Percentiles rank a stretch among this genome's conserved stretches.
These are phyloP conservation scores for Epinotia nisella DNA, from an alignment of 2,888 invertebrate species.

Conservation along the genomic window DNA sequence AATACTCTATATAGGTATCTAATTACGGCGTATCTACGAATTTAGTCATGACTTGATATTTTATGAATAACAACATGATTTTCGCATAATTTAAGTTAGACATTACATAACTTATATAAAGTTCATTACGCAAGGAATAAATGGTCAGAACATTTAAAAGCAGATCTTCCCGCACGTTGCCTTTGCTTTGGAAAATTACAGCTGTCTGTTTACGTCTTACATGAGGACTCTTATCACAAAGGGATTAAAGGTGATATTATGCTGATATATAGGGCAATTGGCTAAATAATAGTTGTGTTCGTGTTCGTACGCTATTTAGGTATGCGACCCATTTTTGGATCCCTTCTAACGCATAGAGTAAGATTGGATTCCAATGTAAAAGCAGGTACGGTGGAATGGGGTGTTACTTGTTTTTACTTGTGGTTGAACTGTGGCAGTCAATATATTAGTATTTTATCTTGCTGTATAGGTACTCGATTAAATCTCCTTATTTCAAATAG, in stretches of 20 bases:
- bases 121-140: not conserved
- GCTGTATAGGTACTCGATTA: too few species aligned
- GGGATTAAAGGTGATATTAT: conserved; percentile 25
- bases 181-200: conserved; percentile 23
- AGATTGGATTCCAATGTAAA: too few species aligned
- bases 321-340: not conserved
- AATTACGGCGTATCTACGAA: too few species aligned
- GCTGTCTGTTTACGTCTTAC: conserved; percentile 15
- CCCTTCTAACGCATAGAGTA: not conserved
- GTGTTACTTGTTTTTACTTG: too few species aligned
- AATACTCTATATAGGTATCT: too few species aligned
- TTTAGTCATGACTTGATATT: too few species aligned
- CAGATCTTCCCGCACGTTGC: not conserved
- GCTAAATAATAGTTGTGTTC: not conserved
- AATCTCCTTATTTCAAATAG: too few species aligned
- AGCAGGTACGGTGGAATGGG: too few species aligned
- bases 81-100: too few species aligned
- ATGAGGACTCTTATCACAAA: conserved; percentile 18
- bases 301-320: not conserved
- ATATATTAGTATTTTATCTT: too few species aligned
- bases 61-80: too few species aligned
- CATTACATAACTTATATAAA: not conserved
- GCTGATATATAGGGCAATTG: conserved; percentile 12
- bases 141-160: not conserved
- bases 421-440: too few species aligned